phyloP scores from a whole-genome alignment of 2,113 vertebrate species.

The Nettapus auritus region DNA sequence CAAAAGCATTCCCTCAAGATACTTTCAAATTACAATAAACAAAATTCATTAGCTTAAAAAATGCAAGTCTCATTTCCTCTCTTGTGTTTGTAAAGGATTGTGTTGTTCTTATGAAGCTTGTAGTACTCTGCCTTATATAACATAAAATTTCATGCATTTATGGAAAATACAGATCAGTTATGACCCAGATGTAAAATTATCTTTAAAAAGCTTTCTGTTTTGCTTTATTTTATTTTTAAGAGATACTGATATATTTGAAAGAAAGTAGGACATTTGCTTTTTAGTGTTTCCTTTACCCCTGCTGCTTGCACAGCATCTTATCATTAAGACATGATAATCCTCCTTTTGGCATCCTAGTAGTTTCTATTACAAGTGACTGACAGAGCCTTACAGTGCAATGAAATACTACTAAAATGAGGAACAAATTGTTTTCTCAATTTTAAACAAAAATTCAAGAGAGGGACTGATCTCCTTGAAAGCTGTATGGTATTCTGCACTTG shows the following conservation, averaged over 20 bases:
- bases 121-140: not conserved
- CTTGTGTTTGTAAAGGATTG: constrained; percentile 35
- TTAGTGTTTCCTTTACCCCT: not conserved
- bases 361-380: constrained; percentile 27
- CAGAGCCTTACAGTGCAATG: not conserved
- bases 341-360: constrained; percentile 28
- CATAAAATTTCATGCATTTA: not conserved
- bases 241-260: not conserved
- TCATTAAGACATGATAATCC: constrained; percentile 27
- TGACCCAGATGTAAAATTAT: not conserved
- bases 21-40: constrained; percentile 52
- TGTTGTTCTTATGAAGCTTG: not conserved
- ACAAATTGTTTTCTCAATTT: not conserved
- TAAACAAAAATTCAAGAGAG: not conserved
- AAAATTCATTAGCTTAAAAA: constrained; percentile 56
- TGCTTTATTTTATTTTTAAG: constrained; percentile 1
- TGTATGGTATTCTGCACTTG: not conserved
- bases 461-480: not conserved
- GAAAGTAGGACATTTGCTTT: not conserved
- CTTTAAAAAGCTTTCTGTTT: not conserved
- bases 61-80: not conserved
- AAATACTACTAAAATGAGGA: not conserved
- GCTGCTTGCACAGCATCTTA: not conserved
- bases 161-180: not conserved
- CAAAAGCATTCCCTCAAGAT: constrained; percentile 27